Conservation (phyloP, 2,113 vertebrate species). For the Chiloscyllium plagiosum region DNA sequence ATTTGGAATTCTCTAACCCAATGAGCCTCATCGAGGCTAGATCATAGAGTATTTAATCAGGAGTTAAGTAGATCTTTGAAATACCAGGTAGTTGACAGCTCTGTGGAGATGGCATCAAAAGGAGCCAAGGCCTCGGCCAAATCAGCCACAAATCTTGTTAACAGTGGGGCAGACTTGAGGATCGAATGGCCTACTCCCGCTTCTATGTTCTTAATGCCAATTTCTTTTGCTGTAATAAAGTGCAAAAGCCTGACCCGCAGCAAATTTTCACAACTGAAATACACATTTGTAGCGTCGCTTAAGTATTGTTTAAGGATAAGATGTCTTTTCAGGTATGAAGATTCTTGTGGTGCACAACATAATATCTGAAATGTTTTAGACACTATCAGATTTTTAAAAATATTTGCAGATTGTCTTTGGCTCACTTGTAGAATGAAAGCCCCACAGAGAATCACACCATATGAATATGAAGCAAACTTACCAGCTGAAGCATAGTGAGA, state of each 20-base stretch:
- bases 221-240: not conserved
- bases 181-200: too few relatives aligned
- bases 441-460: not conserved
- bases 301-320: not conserved
- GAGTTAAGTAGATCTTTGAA: too few relatives aligned
- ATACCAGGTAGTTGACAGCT: too few relatives aligned
- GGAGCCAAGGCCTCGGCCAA: too few relatives aligned
- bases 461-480: constrained; percentile 44
- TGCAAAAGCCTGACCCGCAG: not conserved
- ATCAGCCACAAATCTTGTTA: too few relatives aligned
- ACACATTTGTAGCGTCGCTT: not conserved
- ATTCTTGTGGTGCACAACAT: not conserved
- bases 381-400: too few relatives aligned
- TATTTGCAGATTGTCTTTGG: not conserved
- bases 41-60: too few relatives aligned
- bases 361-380: too few relatives aligned
- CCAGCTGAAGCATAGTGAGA: constrained; percentile 66
- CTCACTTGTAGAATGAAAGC: not conserved
- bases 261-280: not conserved
- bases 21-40: too few relatives aligned
- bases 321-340: not conserved
- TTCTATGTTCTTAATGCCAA: not conserved
- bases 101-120: too few relatives aligned
- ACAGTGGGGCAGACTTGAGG: too few relatives aligned
- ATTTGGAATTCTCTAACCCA: too few relatives aligned